These are phyloP conservation scores for Aurelia aurita DNA, from an alignment of 30 jellyfish, hydroid and myxozoan genomes.

Conservation along the genomic window DNA sequence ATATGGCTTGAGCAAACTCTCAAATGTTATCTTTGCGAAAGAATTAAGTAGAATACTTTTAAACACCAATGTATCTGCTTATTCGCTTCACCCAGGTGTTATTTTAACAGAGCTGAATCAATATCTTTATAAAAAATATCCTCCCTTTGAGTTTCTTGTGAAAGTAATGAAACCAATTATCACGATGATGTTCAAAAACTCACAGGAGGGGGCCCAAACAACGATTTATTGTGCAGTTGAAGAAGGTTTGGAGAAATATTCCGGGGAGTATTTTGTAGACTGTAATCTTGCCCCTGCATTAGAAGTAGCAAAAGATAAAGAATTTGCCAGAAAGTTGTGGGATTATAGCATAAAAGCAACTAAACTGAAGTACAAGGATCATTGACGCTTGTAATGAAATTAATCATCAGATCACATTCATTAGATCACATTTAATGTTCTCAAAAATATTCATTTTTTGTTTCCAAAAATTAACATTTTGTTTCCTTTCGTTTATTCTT, in stretches of 20 bases:
- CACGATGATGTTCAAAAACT: constrained; percentile 35
- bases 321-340: constrained; percentile 49
- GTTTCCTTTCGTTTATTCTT: too few relatives aligned
- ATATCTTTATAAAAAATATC: background rate
- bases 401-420: too few relatives aligned
- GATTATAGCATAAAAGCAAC: constrained; percentile 55
- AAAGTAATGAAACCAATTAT: background rate
- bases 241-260: constrained; percentile 79
- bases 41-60: constrained; percentile 62
- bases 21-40: constrained; percentile 79
- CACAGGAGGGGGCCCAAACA: constrained; percentile 90
- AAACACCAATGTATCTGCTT: constrained; percentile 49
- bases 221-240: constrained; percentile 84
- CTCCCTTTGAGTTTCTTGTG: background rate
- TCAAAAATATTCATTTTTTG: too few relatives aligned
- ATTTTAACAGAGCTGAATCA: constrained; percentile 66
- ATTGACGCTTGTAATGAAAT: too few relatives aligned
- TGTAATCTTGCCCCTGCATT: constrained; percentile 16
- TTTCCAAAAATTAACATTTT: too few relatives aligned
- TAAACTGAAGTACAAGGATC: constrained; percentile 8
- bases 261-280: constrained; percentile 81
- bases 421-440: too few relatives aligned
- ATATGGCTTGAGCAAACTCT: constrained; percentile 75
- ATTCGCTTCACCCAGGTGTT: constrained; percentile 90
- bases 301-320: constrained; percentile 22